phyloP scores from a whole-genome alignment of 2,888 invertebrate genomes.

The Brenthis hecate region DNA sequence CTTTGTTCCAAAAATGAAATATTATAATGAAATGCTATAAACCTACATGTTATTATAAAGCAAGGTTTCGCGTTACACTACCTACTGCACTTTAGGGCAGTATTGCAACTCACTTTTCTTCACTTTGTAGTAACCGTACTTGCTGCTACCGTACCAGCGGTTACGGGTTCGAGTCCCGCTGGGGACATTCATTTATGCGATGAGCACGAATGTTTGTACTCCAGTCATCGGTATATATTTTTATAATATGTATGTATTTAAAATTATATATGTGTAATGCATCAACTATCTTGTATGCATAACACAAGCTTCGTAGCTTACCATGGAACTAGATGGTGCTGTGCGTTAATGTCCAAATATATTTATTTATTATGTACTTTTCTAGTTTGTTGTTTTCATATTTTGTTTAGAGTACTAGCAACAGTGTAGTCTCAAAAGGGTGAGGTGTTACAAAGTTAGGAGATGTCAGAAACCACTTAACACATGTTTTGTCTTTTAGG shows the following conservation, averaged over 20 bases:
- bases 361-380: constrained; percentile 1
- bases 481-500: constrained; percentile 37
- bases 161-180: too few species aligned
- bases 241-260: too few species aligned
- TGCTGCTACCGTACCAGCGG: too few species aligned
- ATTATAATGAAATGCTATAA: background rate
- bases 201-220: too few species aligned
- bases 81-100: too few species aligned
- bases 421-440: constrained; percentile 28
- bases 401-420: constrained; percentile 20
- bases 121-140: background rate
- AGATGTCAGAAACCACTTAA: constrained; percentile 40
- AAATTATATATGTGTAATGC: too few species aligned
- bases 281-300: background rate
- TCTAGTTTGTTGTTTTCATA: constrained; percentile 18
- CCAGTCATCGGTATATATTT: too few species aligned
- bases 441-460: constrained; percentile 30
- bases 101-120: too few species aligned
- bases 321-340: too few species aligned
- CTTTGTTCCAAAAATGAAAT: constrained; percentile 9
- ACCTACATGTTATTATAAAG: background rate
- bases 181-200: too few species aligned
- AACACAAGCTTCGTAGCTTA: background rate
- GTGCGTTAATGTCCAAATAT: too few species aligned
- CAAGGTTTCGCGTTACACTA: too few species aligned